Base-by-base conservation (phyloP, 1,140 invertebrate genomes). In the Bombus waltoni region DNA sequence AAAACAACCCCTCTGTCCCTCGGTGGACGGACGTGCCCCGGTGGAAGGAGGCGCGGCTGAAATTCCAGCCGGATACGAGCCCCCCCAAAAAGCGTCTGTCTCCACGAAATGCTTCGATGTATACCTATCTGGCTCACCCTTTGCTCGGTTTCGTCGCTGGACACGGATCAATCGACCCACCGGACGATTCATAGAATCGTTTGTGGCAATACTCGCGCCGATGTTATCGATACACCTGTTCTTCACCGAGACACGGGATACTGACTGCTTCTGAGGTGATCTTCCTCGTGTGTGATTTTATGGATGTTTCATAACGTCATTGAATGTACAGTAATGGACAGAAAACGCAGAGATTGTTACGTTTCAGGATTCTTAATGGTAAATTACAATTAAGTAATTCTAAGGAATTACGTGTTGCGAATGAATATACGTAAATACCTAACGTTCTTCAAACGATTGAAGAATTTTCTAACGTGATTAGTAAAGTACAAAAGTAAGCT, bases 111-210 rank as follows among this genome's bases (percentile, higher is more conserved):
- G 42, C 8, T 42, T 8, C 42, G 25, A 15, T 76, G 68, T 82
- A n/a, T 53, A 53, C 59, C 44, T 65, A 25, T 80, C 59, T 32
- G n/a, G 32, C 15, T 42, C 44, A 13, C 81, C 42, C 68, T 73
- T 38, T 65, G 18, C 88, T 87, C 87, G 89, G 82, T 92, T 91
- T 93, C 92, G 91, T 92, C 89, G 84, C 90, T 44, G 76, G 81
- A 83, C 89, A 78, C 85, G 90, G 90, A 92, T 93, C 92, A 92
- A 92, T 93, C 91, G 90, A 83, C 59, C 28, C 11, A n/a, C 10
- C 59, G 18, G 15, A 22, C 66, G 47, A 53, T 53, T 53, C 47
- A 18, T 11, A 15, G 32, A 68, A 70, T 70, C 68, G 38, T 40
- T 70, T 25, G 38, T 11, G 22, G 35, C 35, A 35, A 70, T 25